phyloP scores from a whole-genome alignment of 2,888 invertebrate species.

The Venusia cambrica region DNA sequence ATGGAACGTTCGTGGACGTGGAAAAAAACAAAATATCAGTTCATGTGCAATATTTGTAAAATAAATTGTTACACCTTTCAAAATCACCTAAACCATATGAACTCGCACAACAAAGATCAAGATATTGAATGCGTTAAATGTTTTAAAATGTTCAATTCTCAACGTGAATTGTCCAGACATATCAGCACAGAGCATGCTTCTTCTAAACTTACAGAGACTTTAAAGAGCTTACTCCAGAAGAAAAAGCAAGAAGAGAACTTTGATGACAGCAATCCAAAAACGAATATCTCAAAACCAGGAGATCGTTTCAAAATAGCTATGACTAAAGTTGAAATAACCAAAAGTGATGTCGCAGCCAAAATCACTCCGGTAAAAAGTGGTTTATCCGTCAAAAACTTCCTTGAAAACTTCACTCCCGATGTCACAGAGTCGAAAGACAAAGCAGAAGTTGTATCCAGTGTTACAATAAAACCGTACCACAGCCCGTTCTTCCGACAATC shows the following conservation, averaged over 20 bases:
- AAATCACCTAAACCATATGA: conserved; percentile 61
- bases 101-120: conserved; percentile 47
- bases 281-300: conserved; percentile 24
- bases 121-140: conserved; percentile 61
- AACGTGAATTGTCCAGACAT: conserved; percentile 44
- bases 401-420: conserved; percentile 64
- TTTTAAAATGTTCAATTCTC: conserved; percentile 42
- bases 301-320: conserved; percentile 49
- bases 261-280: too few relatives aligned
- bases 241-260: conserved; percentile 40
- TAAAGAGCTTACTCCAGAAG: conserved; percentile 55
- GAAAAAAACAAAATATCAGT: conserved; percentile 23
- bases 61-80: conserved; percentile 66
- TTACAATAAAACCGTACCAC: conserved; percentile 37
- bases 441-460: conserved; percentile 15
- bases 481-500: conserved; percentile 26
- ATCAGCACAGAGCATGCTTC: conserved; percentile 46
- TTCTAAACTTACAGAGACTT: conserved; percentile 58
- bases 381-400: conserved; percentile 58
- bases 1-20: neutral
- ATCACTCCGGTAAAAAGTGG: conserved; percentile 38
- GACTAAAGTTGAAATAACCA: conserved; percentile 38
- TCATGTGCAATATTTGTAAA: conserved; percentile 55
- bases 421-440: conserved; percentile 30
- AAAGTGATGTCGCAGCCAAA: conserved; percentile 31